Conservation (phyloP, 2,113 vertebrate genomes). For the Trogon surrucura region DNA sequence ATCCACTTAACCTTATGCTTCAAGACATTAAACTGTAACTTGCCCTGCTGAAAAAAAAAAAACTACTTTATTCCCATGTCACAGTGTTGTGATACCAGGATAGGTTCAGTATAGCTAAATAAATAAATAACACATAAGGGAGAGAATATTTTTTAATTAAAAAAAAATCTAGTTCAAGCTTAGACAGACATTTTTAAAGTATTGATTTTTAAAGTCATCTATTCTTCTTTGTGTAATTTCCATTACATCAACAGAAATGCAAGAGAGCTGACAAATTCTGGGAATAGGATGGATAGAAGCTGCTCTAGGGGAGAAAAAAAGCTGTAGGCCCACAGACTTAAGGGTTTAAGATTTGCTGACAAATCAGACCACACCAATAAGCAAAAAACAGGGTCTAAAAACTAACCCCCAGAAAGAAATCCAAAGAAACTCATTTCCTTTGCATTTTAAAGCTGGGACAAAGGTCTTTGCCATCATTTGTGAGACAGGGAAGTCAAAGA, state of each 20-base stretch:
- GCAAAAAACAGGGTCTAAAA: too few relatives aligned
- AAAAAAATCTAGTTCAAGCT: neutral
- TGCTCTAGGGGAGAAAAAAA: neutral
- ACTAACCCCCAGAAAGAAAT: too few relatives aligned
- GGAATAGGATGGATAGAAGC: neutral
- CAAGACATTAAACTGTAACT: neutral
- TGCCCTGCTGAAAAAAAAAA: neutral
- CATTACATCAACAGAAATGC: neutral
- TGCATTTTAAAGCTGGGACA: too few relatives aligned
- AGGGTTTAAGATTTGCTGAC: neutral
- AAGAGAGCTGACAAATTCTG: neutral
- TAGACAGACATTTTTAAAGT: neutral
- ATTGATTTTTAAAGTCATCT: neutral
- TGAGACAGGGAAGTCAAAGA: too few relatives aligned
- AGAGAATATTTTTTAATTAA: neutral
- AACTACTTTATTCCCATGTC: neutral
- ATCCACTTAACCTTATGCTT: neutral
- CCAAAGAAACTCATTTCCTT: too few relatives aligned
- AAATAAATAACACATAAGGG: neutral
- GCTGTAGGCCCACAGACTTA: neutral
- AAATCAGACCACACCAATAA: too few relatives aligned
- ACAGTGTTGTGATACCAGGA: neutral
- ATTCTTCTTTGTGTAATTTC: neutral
- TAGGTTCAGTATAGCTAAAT: neutral
- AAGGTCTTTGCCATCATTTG: too few relatives aligned